phyloP scores from a whole-genome alignment of 1,140 invertebrate genomes.

The Lasioglossum albipes region DNA sequence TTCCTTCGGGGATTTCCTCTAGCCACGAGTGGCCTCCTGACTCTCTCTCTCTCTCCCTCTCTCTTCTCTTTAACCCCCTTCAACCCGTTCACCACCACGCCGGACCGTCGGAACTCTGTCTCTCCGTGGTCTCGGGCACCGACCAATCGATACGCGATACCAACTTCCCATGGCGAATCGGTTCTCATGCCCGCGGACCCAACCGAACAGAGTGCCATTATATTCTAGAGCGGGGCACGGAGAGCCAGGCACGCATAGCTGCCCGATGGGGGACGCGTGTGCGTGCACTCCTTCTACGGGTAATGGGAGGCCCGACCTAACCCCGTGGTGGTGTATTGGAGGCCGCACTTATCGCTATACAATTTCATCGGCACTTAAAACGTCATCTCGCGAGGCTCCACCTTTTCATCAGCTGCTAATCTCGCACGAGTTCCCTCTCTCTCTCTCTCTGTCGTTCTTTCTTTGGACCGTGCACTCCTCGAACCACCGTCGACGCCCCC shows the following conservation, averaged over 20 bases:
- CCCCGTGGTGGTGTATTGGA: slow-evolving; percentile 38
- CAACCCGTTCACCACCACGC: too few species aligned
- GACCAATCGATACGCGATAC: slow-evolving; percentile 62
- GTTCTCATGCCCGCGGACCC: slow-evolving; percentile 53
- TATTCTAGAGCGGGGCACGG: slow-evolving; percentile 58
- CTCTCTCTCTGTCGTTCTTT: slow-evolving; percentile 20
- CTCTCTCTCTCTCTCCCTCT: not conserved
- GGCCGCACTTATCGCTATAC: slow-evolving; percentile 64
- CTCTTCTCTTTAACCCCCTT: too few species aligned
- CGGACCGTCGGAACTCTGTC: not conserved
- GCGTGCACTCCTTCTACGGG: slow-evolving; percentile 29
- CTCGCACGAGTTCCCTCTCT: slow-evolving; percentile 39
- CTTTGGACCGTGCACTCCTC: not conserved
- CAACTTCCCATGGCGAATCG: slow-evolving; percentile 64
- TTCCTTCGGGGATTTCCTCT: slow-evolving; percentile 58
- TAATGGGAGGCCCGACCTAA: slow-evolving; percentile 44
- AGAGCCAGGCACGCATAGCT: slow-evolving; percentile 29
- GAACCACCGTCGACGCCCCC: not conserved
- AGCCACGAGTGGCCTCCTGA: slow-evolving; percentile 12
- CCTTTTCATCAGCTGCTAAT: slow-evolving; percentile 71
- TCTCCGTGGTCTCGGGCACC: not conserved
- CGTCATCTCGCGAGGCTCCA: slow-evolving; percentile 64
- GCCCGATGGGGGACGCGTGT: slow-evolving; percentile 26
- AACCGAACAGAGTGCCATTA: slow-evolving; percentile 60
- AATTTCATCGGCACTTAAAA: slow-evolving; percentile 74